Base-by-base conservation (phyloP, 2,888 invertebrate species). In the Idaea aversata region DNA sequence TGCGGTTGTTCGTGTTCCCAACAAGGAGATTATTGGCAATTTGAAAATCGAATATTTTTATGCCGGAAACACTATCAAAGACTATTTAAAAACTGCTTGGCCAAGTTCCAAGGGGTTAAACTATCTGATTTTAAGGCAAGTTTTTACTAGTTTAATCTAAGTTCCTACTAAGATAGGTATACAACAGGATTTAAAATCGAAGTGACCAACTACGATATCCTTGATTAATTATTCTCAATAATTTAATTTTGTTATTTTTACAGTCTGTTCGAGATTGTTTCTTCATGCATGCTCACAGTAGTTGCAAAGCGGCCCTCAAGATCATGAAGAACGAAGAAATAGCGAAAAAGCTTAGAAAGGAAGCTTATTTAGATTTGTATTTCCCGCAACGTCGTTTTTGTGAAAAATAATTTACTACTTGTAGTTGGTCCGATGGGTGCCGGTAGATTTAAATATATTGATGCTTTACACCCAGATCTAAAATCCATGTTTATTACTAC, bases 21-120 rank as follows among this genome's bases (percentile, higher is more conserved):
- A 3, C 92, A 93, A 69, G 95, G 95, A 1, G 95, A 95, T 77
- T 95, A 94, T 73, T 95, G 94, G 92, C 94, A 93, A 67, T 93
- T 85, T 72, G 93, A 93, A 74, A 87, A 93, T 71, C 83, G 88
- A 71, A 80, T 93, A 65, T 93, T 89, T 69, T 78, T 93, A 13
- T 93, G 93, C 76, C 81, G 93, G 71, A 86, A 83, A 72, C 93
- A 93, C 77, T 93, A 92, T 65, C 63, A 78, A 0, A 76, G 78
- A 68, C 76, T 93, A n/a, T 92, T 91, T 65, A 90, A 83, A 67
- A 83, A 88, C 70, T 90, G 91, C 66, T 72, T 91, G n/a, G 67
- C 90, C 0, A 91, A 88, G 77, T 93, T 86, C 70, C 91, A 90
- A 75, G 91, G 91, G 7, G 83, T 75, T 5, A 91, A 88, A 69